These are phyloP conservation scores for Chelonia mydas DNA, from an alignment of 2,797 vertebrate genomes.

Conservation along the genomic window DNA sequence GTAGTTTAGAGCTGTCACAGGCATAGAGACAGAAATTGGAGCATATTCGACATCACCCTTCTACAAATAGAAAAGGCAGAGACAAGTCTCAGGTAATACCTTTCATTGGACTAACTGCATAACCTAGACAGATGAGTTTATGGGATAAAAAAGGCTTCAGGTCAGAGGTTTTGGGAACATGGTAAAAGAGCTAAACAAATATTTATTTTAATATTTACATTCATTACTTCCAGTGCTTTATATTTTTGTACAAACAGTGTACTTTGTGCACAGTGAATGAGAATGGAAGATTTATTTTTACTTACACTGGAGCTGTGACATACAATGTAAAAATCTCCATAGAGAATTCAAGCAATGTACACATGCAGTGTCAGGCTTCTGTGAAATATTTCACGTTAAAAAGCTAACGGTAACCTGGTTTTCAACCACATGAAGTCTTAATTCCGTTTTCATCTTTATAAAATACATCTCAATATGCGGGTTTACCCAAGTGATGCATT, in stretches of 20 bases:
- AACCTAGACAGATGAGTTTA: slow-evolving; percentile 65
- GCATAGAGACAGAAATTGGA: slow-evolving; percentile 79
- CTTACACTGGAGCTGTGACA: slow-evolving; percentile 18
- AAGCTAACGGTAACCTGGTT: slow-evolving; percentile 66
- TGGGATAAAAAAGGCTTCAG: slow-evolving; percentile 54
- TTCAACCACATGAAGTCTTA: slow-evolving; percentile 62
- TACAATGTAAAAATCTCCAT: slow-evolving; percentile 34
- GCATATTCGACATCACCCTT: slow-evolving; percentile 78
- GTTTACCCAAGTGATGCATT: slow-evolving; percentile 59
- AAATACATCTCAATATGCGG: slow-evolving; percentile 60
- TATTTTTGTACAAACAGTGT: slow-evolving; percentile 54
- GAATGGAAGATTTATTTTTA: slow-evolving; percentile 13
- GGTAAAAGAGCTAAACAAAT: slow-evolving; percentile 41
- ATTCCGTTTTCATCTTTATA: slow-evolving; percentile 70
- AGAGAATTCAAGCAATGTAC: slow-evolving; percentile 48
- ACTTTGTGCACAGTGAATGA: slow-evolving; percentile 45
- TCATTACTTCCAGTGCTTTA: slow-evolving; percentile 39
- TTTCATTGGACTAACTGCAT: slow-evolving; percentile 66
- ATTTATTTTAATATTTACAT: slow-evolving; percentile 65
- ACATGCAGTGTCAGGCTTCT: slow-evolving; percentile 34
- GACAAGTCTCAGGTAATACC: slow-evolving; percentile 74
- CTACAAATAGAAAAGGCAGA: slow-evolving; percentile 78
- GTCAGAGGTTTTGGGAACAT: slow-evolving; percentile 34
- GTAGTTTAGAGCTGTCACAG: slow-evolving; percentile 84
- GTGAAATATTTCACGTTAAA: slow-evolving; percentile 59